Conservation (phyloP, 2,113 vertebrate genomes). For the Caranx melampygus region DNA sequence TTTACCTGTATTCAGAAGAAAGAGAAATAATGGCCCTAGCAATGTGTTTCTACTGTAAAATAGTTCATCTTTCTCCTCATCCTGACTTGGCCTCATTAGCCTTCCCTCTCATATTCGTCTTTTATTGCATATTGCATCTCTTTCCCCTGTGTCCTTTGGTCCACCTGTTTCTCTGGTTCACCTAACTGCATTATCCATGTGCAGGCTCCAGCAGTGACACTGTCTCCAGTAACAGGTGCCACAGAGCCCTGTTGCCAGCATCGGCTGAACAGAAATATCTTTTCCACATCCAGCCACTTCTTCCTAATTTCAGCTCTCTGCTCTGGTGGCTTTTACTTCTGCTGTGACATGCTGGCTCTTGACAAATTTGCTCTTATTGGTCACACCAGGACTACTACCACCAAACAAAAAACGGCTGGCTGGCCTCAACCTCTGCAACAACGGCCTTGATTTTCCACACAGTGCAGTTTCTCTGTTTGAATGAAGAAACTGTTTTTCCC, state of each 20-base stretch:
- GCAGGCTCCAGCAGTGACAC: conserved; percentile 16
- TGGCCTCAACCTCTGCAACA: background rate
- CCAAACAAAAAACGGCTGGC: background rate
- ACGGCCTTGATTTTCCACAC: background rate
- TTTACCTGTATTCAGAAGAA: background rate
- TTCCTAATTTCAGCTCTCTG: conserved; percentile 17
- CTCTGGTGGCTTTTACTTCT: conserved; percentile 4
- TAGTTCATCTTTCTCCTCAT: background rate
- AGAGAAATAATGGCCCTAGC: background rate
- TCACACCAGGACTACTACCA: conserved; percentile 22
- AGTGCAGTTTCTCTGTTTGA: background rate
- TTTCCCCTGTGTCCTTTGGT: background rate
- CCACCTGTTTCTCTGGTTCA: conserved; percentile 12
- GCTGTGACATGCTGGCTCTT: background rate
- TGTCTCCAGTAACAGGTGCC: conserved; percentile 6
- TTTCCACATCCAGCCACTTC: conserved; percentile 11
- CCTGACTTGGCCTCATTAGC: background rate
- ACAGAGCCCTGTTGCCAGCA: conserved; percentile 8
- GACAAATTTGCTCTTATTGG: conserved; percentile 31
- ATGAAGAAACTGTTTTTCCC: background rate
- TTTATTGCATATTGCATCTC: background rate
- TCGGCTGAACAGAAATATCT: conserved; percentile 18
- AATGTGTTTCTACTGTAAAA: background rate
- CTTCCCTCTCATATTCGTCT: background rate
- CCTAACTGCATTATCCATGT: conserved; percentile 12